Evolutionary conservation across 2,797 vertebrate species (phyloP).

Genomic region (Furcifer pardalis): DNA sequence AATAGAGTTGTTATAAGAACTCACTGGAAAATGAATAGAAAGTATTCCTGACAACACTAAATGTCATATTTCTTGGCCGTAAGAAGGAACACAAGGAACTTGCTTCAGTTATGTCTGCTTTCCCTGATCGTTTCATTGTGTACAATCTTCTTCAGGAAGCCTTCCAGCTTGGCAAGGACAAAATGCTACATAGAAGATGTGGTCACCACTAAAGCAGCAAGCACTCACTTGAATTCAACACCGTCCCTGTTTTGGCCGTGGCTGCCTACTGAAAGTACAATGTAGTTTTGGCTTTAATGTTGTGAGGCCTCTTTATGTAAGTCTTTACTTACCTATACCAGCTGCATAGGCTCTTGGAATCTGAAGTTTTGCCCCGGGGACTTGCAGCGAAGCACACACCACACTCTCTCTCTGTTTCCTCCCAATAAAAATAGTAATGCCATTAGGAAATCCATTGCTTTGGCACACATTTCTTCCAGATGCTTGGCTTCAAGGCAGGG

Average conservation of each 20-base stretch:
- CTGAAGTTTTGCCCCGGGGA: conserved; percentile 72
- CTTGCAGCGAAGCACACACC: conserved; percentile 64
- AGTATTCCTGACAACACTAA: not conserved
- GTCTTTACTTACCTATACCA: not conserved
- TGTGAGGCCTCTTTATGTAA: not conserved
- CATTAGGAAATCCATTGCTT: conserved; percentile 82
- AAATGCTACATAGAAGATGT: too few species aligned
- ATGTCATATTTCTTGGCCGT: conserved; percentile 12
- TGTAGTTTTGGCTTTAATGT: not conserved
- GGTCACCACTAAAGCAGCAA: not conserved
- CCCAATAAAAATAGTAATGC: conserved; percentile 69
- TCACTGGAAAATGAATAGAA: not conserved
- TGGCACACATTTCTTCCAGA: conserved; percentile 76
- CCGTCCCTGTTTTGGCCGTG: not conserved
- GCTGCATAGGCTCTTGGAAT: conserved; percentile 74
- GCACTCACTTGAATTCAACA: not conserved
- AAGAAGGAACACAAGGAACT: conserved; percentile 33
- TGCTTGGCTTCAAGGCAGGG: conserved; percentile 66
- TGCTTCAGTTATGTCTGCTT: conserved; percentile 37
- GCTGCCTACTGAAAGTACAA: not conserved
- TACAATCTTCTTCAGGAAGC: conserved; percentile 75
- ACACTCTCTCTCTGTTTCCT: conserved; percentile 35
- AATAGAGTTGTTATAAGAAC: not conserved
- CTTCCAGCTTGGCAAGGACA: conserved; percentile 15
- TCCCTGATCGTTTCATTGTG: conserved; percentile 65